Evolutionary conservation across 2,113 vertebrate species (phyloP).

Genomic region (Piprites chloris): DNA sequence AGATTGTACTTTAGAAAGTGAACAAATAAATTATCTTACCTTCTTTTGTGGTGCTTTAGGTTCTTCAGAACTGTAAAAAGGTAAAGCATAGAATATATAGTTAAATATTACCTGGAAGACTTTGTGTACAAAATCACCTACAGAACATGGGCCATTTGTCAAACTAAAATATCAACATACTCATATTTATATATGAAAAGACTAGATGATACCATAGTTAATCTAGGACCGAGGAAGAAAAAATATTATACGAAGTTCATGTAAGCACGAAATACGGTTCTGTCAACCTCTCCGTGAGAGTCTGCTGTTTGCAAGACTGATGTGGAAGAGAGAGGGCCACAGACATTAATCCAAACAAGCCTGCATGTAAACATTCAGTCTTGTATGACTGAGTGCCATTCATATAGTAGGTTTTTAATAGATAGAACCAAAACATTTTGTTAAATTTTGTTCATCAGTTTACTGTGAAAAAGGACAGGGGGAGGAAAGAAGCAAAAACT

Average conservation of each 20-base stretch:
- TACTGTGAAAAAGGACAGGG: neutral
- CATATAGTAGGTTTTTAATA: neutral
- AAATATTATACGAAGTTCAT: neutral
- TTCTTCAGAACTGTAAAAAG: conserved; percentile 84
- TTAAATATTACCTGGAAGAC: neutral
- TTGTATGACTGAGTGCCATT: neutral
- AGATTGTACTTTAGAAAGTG: neutral
- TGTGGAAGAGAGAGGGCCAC: neutral
- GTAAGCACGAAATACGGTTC: neutral
- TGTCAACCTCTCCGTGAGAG: neutral
- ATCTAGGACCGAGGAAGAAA: neutral
- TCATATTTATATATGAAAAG: neutral
- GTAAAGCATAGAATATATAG: conserved; percentile 30
- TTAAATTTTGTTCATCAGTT: neutral
- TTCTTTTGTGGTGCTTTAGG: conserved; percentile 87
- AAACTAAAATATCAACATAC: neutral
- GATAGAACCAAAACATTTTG: neutral
- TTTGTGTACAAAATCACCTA: neutral
- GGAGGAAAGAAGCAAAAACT: neutral
- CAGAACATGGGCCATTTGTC: neutral
- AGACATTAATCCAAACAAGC: neutral
- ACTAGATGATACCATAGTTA: neutral
- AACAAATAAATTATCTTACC: conserved; percentile 67
- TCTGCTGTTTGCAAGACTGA: neutral
- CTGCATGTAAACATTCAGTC: neutral